Conservation (phyloP, 2,888 invertebrate genomes). For the Copidosoma aretas region DNA sequence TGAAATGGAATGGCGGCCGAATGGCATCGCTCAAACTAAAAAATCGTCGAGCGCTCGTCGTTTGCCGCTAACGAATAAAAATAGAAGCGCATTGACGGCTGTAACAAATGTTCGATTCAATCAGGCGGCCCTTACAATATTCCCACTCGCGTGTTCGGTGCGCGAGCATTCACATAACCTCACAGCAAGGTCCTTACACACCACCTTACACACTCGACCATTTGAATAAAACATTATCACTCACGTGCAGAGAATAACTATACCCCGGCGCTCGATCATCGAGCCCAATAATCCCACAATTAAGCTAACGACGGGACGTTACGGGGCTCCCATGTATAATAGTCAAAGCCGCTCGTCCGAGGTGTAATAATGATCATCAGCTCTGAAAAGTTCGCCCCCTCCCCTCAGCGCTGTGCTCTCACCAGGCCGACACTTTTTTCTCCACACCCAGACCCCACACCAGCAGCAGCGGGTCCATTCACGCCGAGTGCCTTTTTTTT, state of each 20-base stretch:
- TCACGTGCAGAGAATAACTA: no score
- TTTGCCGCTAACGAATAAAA: neutral
- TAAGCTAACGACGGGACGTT: neutral
- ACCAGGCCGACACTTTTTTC: neutral
- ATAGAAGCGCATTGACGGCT: conserved; percentile 8
- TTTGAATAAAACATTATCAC: no score
- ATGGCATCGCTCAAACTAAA: neutral
- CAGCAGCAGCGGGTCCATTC: neutral
- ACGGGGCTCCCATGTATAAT: neutral
- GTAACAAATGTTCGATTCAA: conserved; percentile 18
- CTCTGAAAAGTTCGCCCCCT: neutral
- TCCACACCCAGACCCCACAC: neutral
- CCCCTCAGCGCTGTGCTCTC: neutral
- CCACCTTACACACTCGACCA: no score
- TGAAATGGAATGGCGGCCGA: no score
- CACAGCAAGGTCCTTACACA: no score
- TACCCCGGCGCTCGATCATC: no score
- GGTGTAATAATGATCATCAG: neutral
- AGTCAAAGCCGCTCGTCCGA: no score
- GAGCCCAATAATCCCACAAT: neutral
- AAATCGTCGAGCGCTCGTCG: neutral
- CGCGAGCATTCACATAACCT: no score
- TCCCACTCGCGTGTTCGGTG: no score
- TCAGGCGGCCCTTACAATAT: conserved; percentile 18
- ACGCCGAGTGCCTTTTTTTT: neutral